Percentiles rank a stretch among this genome's conserved stretches.
Conservation (phyloP, 2,888 invertebrate species). For the Anthoptus insignis region DNA sequence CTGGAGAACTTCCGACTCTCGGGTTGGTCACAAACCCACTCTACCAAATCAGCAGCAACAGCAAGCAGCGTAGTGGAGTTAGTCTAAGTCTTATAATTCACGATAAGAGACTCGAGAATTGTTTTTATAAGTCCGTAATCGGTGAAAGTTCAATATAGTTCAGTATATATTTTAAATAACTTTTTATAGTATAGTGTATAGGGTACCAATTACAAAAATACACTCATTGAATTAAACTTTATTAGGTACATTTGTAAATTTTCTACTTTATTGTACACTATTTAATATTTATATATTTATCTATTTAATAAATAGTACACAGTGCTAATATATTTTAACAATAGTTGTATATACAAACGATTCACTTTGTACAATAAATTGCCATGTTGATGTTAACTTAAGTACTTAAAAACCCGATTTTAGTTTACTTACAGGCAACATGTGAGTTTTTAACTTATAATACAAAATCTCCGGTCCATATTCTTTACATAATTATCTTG, state of each 20-base stretch:
- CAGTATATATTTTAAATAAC: too few species aligned
- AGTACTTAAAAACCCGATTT: background rate
- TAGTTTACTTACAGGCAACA: background rate
- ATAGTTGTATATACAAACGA: slow-evolving; percentile 59
- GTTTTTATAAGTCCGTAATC: too few species aligned
- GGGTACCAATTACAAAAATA: background rate
- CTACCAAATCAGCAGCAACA: too few species aligned
- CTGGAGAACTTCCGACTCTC: too few species aligned
- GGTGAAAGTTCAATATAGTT: too few species aligned
- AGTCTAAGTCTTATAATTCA: too few species aligned
- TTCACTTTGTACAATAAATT: slow-evolving; percentile 19
- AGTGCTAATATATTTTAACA: slow-evolving; percentile 67
- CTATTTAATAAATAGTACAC: slow-evolving; percentile 79
- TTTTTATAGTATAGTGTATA: too few species aligned
- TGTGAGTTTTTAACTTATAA: background rate
- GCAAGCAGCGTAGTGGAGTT: too few species aligned
- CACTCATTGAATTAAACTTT: slow-evolving; percentile 45
- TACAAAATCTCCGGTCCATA: background rate
- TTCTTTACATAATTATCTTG: slow-evolving; percentile 20
- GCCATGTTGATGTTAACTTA: background rate
- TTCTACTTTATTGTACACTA: slow-evolving; percentile 66
- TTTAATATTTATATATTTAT: slow-evolving; percentile 59
- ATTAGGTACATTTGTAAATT: slow-evolving; percentile 70
- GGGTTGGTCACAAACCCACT: too few species aligned
- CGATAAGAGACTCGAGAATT: too few species aligned